phyloP scores from a whole-genome alignment of 2,113 vertebrate species.

The Quiscalus mexicanus region DNA sequence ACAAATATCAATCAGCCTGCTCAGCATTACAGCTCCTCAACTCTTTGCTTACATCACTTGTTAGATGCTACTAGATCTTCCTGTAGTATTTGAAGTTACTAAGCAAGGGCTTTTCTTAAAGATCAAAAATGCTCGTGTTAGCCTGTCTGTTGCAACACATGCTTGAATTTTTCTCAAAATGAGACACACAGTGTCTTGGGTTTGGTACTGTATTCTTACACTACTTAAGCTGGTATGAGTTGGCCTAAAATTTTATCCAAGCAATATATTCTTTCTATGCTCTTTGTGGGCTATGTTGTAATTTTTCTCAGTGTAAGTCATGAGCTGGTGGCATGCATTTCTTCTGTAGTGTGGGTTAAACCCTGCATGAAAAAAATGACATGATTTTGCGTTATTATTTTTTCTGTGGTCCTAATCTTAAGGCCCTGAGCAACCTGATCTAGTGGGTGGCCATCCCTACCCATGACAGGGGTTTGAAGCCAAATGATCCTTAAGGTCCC shows the following conservation, averaged over 20 bases:
- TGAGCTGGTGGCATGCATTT: not conserved
- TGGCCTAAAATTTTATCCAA: constrained; percentile 19
- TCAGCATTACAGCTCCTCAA: not conserved
- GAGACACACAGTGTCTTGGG: not conserved
- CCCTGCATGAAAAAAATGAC: not conserved
- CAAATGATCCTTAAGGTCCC: not conserved
- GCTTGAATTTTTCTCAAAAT: constrained; percentile 31
- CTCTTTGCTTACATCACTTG: constrained; percentile 5
- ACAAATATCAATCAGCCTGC: constrained; percentile 32
- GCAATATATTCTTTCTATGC: not conserved
- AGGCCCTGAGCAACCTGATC: not conserved
- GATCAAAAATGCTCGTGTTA: constrained; percentile 24
- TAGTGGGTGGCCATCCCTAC: not conserved
- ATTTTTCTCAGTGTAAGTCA: not conserved
- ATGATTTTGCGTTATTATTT: not conserved
- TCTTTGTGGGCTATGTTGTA: not conserved
- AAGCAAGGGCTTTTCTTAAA: constrained; percentile 39
- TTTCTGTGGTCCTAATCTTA: not conserved
- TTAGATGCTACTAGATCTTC: constrained; percentile 43
- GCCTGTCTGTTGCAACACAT: constrained; percentile 20
- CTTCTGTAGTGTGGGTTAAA: not conserved
- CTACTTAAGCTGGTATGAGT: constrained; percentile 20
- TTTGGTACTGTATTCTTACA: constrained; percentile 13
- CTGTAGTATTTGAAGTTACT: constrained; percentile 16
- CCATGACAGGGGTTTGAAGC: not conserved